Base-by-base conservation (phyloP, 2,888 invertebrate species). In the Cyclophora albipunctata region DNA sequence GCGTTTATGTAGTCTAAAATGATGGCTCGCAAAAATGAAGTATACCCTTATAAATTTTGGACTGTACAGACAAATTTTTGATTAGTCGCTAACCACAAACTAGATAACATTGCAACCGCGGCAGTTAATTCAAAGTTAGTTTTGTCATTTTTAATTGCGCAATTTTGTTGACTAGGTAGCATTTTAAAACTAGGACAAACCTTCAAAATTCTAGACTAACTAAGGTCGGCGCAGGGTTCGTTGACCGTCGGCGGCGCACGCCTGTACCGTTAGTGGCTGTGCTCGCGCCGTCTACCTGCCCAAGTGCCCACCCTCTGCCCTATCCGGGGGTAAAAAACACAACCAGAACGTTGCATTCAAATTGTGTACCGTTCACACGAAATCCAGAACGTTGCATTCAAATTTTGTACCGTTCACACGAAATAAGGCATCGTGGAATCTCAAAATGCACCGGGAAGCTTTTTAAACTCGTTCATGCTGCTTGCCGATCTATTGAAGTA, bases 131-230 rank as follows among this genome's bases (percentile, higher is more conserved):
- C 20, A 20, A 20, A 20, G 20, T 20, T 20, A 20, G 20, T 20
- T 20, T 20, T 20, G 20, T 20, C 20, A 20, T 20, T 40, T 58
- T 55, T 56, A 34, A 40, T 50, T 37, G 47, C 45, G 46, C 49
- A 42, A 44, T n/a, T 44, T 40, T 42, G 51, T 37, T 37, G 37
- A 37, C 37, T 2, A 3, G 35, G 40, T 41, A 3, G n/a, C 42
- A 48, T n/a, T 53, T 47, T 64, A 73, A 73, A 84, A 77, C 69
- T 84, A 68, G 85, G 78, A 60, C 78, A 73, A 70, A 78, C 77
- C 81, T 73, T 83, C 78, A 73, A 81, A 83, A 77, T 76, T 81
- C 74, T 84, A 82, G 81, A 78, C 78, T 70, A 71, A 67, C 71
- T 76, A 79, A 79, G 77, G 79, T 78, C 77, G 75, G 63, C 55